Evolutionary conservation across 1,140 invertebrate species (phyloP), one percentile per base, ranked within the genome.

Genomic region (Manduca sexta): DNA sequence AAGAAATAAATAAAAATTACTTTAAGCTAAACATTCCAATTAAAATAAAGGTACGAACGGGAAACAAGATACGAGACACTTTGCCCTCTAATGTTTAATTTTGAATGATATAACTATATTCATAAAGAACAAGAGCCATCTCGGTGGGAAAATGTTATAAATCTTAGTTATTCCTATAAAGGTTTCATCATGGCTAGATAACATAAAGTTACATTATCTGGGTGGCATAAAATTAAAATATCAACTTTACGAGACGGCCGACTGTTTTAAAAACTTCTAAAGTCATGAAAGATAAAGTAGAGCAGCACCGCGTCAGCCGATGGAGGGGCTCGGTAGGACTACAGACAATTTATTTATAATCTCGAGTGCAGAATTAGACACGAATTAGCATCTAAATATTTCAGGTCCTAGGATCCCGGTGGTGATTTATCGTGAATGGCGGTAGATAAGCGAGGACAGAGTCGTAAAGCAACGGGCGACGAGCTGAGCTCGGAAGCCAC

Each of bases 341-440:
- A 63, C 65, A 59, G 70, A 60, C 73, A 79, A 77, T 78, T 82
- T 84, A 83, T 81, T 81, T 81, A 84, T 83, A 84, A 82, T 82
- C 81, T 79, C 72, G 70, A 69, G 64, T 68, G 66, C 77, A 67
- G 74, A 81, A 80, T 76, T 74, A 71, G 64, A 74, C 76, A 78
- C 71, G 77, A 82, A 85, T 85, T 83, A 85, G 70, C 77, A 85
- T 85, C 77, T 85, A 79, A 85, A 85, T 85, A 85, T 83, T 85
- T 83, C 76, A 85, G 62, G 81, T 83, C 81, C 79, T 78, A 75
- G 77, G 71, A 78, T 64, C 55, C 71, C 71, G 68, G 69, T 56
- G 59, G 69, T 78, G 82, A 84, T 84, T 84, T 84, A 84, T 82
- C 78, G 68, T 65, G 71, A 83, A 74, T 56, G 65, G 68, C 62